phyloP scores from a whole-genome alignment of 2,888 invertebrate species.

The Platerodrilus igneus region DNA sequence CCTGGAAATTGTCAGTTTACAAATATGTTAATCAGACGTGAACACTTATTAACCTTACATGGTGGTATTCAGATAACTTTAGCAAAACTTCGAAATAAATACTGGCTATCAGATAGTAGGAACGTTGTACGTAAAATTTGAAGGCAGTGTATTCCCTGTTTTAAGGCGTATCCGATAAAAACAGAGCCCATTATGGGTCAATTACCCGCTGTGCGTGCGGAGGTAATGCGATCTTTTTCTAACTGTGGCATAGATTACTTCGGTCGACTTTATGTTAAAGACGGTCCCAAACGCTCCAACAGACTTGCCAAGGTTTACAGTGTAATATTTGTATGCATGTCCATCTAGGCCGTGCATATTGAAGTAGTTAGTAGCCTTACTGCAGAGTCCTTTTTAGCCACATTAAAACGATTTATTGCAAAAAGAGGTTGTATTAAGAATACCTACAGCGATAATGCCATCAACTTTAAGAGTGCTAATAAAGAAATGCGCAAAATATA shows the following conservation, averaged over 20 bases:
- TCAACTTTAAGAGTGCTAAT: constrained; percentile 37
- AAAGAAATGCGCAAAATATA: background rate
- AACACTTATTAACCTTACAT: constrained; percentile 23
- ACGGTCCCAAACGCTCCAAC: constrained; percentile 15
- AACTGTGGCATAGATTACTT: constrained; percentile 28
- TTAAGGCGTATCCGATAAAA: constrained; percentile 12
- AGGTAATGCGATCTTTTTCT: constrained; percentile 12
- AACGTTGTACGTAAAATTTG: constrained; percentile 20
- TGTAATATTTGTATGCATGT: constrained; percentile 31
- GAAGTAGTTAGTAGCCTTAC: constrained; percentile 34
- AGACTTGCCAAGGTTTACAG: constrained; percentile 28
- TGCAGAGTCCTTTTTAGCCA: constrained; percentile 33
- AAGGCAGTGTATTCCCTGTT: constrained; percentile 22
- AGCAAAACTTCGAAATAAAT: constrained; percentile 23
- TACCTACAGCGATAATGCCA: constrained; percentile 36
- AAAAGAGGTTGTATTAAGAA: constrained; percentile 30
- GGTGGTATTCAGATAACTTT: constrained; percentile 22
- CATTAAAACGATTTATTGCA: constrained; percentile 33
- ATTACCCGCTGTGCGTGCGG: constrained; percentile 12
- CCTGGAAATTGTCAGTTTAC: constrained; percentile 21
- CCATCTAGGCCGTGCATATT: constrained; percentile 34
- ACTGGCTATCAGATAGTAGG: constrained; percentile 26
- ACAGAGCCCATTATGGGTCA: constrained; percentile 16
- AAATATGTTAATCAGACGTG: constrained; percentile 16
- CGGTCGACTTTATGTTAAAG: constrained; percentile 25